phyloP scores from a whole-genome alignment of 2,888 invertebrate genomes.

The Gandaritis pyraliata region DNA sequence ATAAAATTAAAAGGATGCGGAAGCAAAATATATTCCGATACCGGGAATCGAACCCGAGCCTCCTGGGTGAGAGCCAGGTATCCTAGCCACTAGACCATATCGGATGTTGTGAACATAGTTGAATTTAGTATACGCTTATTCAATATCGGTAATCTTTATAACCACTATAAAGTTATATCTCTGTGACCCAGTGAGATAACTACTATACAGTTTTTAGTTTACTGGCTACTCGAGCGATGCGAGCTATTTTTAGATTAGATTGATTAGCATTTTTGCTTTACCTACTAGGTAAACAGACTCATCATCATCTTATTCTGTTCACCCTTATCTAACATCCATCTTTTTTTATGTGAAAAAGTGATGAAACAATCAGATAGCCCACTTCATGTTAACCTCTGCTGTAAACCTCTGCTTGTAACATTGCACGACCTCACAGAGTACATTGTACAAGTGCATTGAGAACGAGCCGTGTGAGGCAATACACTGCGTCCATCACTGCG shows the following conservation, averaged over 20 bases:
- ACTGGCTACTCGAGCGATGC: conserved; percentile 18
- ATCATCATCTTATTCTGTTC: too few species aligned
- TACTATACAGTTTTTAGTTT: conserved; percentile 24
- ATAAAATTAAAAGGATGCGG: too few species aligned
- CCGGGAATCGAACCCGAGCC: conserved; percentile 86
- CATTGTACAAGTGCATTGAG: too few species aligned
- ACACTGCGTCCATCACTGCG: too few species aligned
- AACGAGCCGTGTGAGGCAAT: too few species aligned
- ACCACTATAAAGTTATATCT: conserved; percentile 26
- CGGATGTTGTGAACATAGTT: conserved; percentile 41
- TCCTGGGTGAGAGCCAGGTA: conserved; percentile 89
- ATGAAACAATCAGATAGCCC: too few species aligned
- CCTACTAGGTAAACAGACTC: too few species aligned
- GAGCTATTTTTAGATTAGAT: conserved; percentile 9
- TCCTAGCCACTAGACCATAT: conserved; percentile 89
- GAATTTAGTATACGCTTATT: conserved; percentile 9
- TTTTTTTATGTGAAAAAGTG: too few species aligned
- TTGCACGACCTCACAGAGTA: too few species aligned
- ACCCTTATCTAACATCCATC: too few species aligned
- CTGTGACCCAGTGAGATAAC: conserved; percentile 36
- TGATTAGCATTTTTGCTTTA: background rate
- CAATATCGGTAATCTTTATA: conserved; percentile 29
- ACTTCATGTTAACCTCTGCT: too few species aligned
- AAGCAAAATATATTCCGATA: conserved; percentile 71
- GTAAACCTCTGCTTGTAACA: too few species aligned